phyloP scores from a whole-genome alignment of 1,140 invertebrate species.

The Aethina tumida region DNA sequence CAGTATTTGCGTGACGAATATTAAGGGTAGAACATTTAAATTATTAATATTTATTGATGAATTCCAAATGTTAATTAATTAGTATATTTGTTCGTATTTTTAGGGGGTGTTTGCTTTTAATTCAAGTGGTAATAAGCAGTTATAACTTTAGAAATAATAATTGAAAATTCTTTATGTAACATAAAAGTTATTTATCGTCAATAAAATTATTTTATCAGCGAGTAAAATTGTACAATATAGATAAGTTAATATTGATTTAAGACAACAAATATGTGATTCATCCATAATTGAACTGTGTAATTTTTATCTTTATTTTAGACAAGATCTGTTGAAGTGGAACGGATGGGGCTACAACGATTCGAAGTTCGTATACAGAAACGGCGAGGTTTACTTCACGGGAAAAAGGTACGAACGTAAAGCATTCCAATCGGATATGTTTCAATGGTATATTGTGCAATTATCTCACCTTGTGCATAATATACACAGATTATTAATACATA shows the following conservation, averaged over 20 bases:
- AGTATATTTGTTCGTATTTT: too few relatives aligned
- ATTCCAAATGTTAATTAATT: too few relatives aligned
- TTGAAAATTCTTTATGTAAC: too few relatives aligned
- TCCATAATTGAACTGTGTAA: neutral
- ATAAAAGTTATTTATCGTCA: neutral
- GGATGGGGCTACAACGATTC: constrained; percentile 98
- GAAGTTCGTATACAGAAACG: constrained; percentile 52
- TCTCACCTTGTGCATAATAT: too few relatives aligned
- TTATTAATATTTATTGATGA: too few relatives aligned
- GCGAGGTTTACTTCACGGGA: constrained; percentile 62
- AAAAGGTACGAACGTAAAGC: constrained; percentile 52
- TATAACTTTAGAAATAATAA: too few relatives aligned
- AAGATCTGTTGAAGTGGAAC: constrained; percentile 89
- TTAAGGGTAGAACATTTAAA: neutral
- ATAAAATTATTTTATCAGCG: neutral
- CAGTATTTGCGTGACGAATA: constrained; percentile 2
- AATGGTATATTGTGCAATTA: too few relatives aligned
- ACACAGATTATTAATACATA: too few relatives aligned
- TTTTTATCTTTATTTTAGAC: constrained; percentile 43
- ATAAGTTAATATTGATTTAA: neutral
- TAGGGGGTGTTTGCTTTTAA: too few relatives aligned
- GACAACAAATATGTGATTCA: neutral
- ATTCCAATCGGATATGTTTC: too few relatives aligned
- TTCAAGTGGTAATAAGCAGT: too few relatives aligned
- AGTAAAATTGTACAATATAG: neutral